Evolutionary conservation across 1,140 invertebrate genomes (phyloP).

Genomic region (Caenorhabditis tropicalis): DNA sequence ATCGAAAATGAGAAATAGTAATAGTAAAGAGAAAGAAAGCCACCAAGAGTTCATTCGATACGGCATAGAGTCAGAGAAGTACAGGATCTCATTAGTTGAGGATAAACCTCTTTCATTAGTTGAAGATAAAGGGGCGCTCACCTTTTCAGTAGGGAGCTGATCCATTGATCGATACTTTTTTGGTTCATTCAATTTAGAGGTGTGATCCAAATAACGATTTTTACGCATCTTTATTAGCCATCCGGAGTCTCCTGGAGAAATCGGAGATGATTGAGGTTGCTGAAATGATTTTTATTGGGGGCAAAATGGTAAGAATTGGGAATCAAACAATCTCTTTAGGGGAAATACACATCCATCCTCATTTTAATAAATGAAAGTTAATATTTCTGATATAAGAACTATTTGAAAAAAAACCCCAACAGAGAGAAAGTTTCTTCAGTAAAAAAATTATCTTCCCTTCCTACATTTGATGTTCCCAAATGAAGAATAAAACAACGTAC

Average conservation of each 20-base stretch:
- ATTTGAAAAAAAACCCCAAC: background rate
- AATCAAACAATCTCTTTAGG: too few relatives aligned
- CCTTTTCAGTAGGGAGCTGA: constrained; percentile 30
- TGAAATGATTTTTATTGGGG: background rate
- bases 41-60: background rate
- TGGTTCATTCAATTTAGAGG: background rate
- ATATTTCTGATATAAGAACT: too few relatives aligned
- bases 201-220: constrained; percentile 42
- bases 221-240: constrained; percentile 46
- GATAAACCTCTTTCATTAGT: too few relatives aligned
- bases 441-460: too few relatives aligned
- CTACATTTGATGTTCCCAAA: background rate
- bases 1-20: background rate
- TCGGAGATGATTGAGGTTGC: constrained; percentile 36
- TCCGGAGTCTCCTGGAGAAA: constrained; percentile 36
- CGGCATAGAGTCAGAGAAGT: background rate
- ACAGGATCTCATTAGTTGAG: background rate
- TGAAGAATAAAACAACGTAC: background rate
- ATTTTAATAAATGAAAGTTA: too few relatives aligned
- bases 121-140: background rate
- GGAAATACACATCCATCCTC: too few relatives aligned
- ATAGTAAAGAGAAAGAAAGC: background rate
- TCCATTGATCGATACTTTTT: constrained; percentile 12
- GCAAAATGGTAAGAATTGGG: too few relatives aligned
- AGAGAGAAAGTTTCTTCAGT: too few relatives aligned